These are phyloP conservation scores for Drosophila oshimai DNA, from an alignment of 1,140 invertebrate genomes.

Conservation along the genomic window DNA sequence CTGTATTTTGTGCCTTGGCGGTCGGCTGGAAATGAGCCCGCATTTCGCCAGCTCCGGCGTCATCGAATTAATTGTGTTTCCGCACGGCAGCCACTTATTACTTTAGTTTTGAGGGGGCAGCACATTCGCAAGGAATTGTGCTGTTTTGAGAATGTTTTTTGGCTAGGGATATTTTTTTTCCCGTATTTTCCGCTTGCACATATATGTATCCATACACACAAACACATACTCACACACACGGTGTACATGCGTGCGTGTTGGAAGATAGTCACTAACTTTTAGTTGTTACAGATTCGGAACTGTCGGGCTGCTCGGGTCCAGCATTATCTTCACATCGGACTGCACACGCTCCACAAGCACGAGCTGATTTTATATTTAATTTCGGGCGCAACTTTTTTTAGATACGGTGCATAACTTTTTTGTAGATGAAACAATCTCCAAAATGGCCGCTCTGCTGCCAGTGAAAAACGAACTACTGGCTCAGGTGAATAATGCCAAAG, in stretches of 20 bases:
- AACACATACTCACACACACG: constrained; percentile 60
- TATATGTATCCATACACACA: constrained; percentile 59
- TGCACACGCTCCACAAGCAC: constrained; percentile 58
- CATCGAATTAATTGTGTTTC: background rate
- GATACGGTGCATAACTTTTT: constrained; percentile 77
- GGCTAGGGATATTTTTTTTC: constrained; percentile 38
- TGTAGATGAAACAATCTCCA: constrained; percentile 76
- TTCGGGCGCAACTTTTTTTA: constrained; percentile 62
- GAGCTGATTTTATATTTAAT: constrained; percentile 54
- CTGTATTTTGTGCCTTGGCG: constrained; percentile 39
- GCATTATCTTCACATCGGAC: constrained; percentile 53
- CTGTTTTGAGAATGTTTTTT: constrained; percentile 24
- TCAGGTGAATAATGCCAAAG: constrained; percentile 35
- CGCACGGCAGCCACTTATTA: background rate
- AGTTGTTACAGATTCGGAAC: constrained; percentile 57
- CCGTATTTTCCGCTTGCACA: constrained; percentile 49
- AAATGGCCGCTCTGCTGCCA: constrained; percentile 67
- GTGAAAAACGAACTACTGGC: constrained; percentile 37
- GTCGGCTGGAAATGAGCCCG: constrained; percentile 18
- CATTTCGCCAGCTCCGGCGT: background rate
- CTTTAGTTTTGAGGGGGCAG: background rate
- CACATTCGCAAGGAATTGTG: background rate
- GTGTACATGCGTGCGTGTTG: constrained; percentile 61
- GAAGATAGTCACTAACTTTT: constrained; percentile 67
- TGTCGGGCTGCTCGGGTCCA: constrained; percentile 50